Base-by-base conservation (phyloP, 64 coral and sea anemone species). In the Porites australiensis region DNA sequence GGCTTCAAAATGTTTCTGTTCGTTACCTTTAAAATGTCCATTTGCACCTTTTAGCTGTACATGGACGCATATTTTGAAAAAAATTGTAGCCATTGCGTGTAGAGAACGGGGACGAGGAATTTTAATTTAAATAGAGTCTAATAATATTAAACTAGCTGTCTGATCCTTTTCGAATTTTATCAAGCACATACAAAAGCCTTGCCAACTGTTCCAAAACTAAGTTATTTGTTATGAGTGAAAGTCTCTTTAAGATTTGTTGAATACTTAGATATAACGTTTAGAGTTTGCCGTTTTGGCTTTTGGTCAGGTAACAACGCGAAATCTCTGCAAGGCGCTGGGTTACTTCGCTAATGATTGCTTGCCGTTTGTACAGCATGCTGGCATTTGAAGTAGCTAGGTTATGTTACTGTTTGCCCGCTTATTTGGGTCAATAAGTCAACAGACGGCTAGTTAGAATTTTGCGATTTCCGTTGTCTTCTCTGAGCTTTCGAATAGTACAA, bases 351-450 rank as follows among this genome's bases (percentile, higher is more conserved):
- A 68, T 67, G 81, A 45, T 50, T 67, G 81, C 63, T 84, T 50
- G 62, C 63, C 81, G 81, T 84, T 68, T 23, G 81, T 84, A 68
- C 61, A 84, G 45, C 81, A 84, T 84, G 81, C 18, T 84, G 81
- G 81, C 63, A 84, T 84, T 68, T 84, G 62, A 84, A 84, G 81
- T 84, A 84, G 81, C 22, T 21, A 11, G 81, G 81, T 84, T 84
- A 84, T 84, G 81, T 69, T 63, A 84, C 81, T 84, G 64, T 84
- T 84, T 84, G 81, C 81, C 62, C 52, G 63, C 44, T 84, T 68
- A 84, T 84, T 84, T 84, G 46, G 81, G 81, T 84, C 63, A 84
- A 84, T 69, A 84, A 84, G 81, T 84, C 81, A 84, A 84, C 81
- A 69, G 63, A 68, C 61, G 12, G n/a, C 44, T 68, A 84, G 81